Evolutionary conservation across 35 echinoderm and acorn worm species (phyloP).

Genomic region (Strongylocentrotus purpuratus): DNA sequence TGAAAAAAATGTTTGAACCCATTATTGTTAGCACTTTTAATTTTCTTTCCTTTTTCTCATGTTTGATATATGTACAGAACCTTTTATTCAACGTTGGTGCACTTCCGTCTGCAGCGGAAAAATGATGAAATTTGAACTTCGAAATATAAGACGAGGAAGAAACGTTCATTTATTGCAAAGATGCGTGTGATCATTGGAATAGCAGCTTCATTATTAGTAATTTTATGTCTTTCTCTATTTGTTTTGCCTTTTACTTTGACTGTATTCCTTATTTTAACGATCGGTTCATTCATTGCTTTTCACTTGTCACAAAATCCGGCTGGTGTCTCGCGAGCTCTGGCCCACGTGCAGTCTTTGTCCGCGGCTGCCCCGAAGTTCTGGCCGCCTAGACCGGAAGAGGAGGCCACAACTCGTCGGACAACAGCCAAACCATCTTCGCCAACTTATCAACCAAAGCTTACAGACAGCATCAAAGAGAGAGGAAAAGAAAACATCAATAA

Average conservation of each 20-base stretch:
- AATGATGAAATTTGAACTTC: slow-evolving; percentile 18
- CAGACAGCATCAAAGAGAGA: slow-evolving; percentile 19
- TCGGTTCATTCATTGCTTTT: slow-evolving; percentile 13
- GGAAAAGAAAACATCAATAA: neutral
- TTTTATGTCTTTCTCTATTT: neutral
- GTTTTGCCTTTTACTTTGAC: slow-evolving; percentile 36
- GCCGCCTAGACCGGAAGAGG: neutral
- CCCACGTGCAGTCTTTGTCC: slow-evolving; percentile 2
- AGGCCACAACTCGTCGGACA: neutral
- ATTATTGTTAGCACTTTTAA: neutral
- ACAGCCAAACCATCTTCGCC: neutral
- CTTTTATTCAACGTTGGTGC: neutral
- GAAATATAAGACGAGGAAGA: neutral
- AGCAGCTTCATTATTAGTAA: neutral
- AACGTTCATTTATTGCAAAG: neutral
- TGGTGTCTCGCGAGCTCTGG: neutral
- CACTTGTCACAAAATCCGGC: slow-evolving; percentile 26
- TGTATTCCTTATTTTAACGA: neutral
- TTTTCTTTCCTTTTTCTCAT: neutral
- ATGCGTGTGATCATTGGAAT: neutral
- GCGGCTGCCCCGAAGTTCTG: slow-evolving; percentile 35
- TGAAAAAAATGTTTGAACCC: no score
- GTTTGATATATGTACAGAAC: neutral
- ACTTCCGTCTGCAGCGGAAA: slow-evolving; percentile 16
- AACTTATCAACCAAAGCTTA: neutral